Evolutionary conservation across 2,888 invertebrate genomes (phyloP), one percentile per base, ranked within the genome.

Genomic region (Cerastoderma edule): DNA sequence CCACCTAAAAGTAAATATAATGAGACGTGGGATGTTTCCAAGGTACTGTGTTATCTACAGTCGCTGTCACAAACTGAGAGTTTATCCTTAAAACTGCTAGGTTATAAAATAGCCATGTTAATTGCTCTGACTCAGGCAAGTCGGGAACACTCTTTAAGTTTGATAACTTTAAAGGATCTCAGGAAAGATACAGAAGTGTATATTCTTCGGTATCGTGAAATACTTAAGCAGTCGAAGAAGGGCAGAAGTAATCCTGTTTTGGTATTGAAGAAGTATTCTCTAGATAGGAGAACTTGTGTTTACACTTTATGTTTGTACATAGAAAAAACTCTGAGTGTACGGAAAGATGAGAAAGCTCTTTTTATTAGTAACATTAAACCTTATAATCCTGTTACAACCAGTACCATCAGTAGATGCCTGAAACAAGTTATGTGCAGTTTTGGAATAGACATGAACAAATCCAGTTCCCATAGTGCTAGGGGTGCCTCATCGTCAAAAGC

Each of bases 61-160:
- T 27, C 22, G 39, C 32, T 54, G 24, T 71, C 65, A 28, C 65
- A 64, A n/a, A 65, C 65, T 13, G 54, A 48, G 57, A 24, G 33
- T 66, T 50, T 72, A 10, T 46, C 32, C 33, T 64, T 64, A 33
- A 69, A 79, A 24, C 57, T 46, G 64, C 50, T 78, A 33, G 75
- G 67, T 33, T 35, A 70, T n/a, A 78, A 78, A 46, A 33, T 70
- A 35, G 66, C 48, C 22, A 72, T 77, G 73, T 53, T 68, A 19
- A 73, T 73, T 22, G 69, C 33, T 4, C 54, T 78, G 24, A 50
- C 46, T 19, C 48, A 65, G 57, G 75, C 71, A 54, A 39, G 57
- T 50, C 57, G 75, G 27, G 24, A 54, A 19, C 72, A 74, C 24
- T 64, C 67, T 39, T 30, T 70, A 22, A 35, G 70, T 67, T 67